phyloP scores from a whole-genome alignment of 2,888 invertebrate species.

The Leptinotarsa peninsularis region DNA sequence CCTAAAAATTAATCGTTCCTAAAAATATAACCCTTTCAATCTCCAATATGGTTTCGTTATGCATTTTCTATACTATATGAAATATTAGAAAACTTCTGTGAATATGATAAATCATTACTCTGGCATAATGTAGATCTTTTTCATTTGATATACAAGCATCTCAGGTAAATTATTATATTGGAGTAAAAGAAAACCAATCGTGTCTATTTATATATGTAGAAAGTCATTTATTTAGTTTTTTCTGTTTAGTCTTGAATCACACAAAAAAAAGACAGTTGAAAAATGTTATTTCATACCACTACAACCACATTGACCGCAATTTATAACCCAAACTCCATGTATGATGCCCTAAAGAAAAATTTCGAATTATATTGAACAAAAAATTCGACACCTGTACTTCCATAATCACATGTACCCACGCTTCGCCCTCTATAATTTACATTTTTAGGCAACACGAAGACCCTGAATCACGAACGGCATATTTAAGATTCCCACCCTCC shows the following conservation, averaged over 20 bases:
- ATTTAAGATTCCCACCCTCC: conserved; percentile 33
- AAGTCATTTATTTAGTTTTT: not conserved
- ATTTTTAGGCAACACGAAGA: conserved; percentile 35
- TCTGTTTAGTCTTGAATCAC: not conserved
- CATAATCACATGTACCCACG: conserved; percentile 32
- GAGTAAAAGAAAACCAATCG: not conserved
- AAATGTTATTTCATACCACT: conserved; percentile 1
- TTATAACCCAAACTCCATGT: conserved; percentile 7
- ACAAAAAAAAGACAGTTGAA: not conserved
- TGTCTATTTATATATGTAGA: not conserved
- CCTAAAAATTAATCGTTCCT: too few relatives aligned
- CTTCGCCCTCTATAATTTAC: conserved; percentile 34
- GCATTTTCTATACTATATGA: too few relatives aligned
- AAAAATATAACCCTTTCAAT: too few relatives aligned
- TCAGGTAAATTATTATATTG: not conserved
- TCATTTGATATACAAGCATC: too few relatives aligned
- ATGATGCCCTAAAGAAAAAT: conserved; percentile 19
- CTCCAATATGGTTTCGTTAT: too few relatives aligned
- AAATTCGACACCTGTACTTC: conserved; percentile 35
- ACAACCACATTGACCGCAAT: not conserved
- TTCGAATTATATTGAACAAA: conserved; percentile 32
- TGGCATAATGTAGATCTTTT: too few relatives aligned
- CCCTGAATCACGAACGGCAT: conserved; percentile 30
- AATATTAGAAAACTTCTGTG: too few relatives aligned
- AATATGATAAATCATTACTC: too few relatives aligned